Evolutionary conservation across 1,140 invertebrate species (phyloP).

Genomic region (Camponotus vicinus): DNA sequence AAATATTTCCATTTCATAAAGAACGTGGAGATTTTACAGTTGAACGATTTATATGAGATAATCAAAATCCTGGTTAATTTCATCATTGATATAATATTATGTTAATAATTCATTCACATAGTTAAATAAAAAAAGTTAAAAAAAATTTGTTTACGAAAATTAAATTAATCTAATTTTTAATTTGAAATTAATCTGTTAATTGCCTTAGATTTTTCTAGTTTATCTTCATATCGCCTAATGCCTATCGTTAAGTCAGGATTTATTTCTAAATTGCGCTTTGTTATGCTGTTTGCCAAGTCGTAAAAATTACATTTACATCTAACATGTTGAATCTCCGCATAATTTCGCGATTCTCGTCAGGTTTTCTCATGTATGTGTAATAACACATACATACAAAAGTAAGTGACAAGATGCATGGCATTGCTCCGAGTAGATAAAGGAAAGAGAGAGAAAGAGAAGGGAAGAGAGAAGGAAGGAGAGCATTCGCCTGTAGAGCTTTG

Average conservation of each 20-base stretch:
- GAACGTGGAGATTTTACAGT: neutral
- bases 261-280: slow-evolving; percentile 11
- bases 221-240: neutral
- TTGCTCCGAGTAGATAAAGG: neutral
- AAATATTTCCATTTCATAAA: slow-evolving; percentile 19
- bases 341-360: slow-evolving; percentile 40
- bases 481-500: slow-evolving; percentile 44
- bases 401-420: slow-evolving; percentile 5
- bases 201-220: neutral
- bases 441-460: neutral
- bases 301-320: slow-evolving; percentile 27
- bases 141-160: neutral
- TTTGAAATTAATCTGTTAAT: neutral
- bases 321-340: slow-evolving; percentile 29
- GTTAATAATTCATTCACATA: neutral
- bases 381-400: too few relatives aligned
- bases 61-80: slow-evolving; percentile 12
- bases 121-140: neutral
- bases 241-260: neutral
- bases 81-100: neutral
- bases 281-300: neutral
- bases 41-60: neutral
- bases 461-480: neutral
- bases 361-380: neutral
- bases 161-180: neutral